These are phyloP conservation scores for Eupithecia subumbrata DNA, from an alignment of 2,888 invertebrate species.

Conservation along the genomic window DNA sequence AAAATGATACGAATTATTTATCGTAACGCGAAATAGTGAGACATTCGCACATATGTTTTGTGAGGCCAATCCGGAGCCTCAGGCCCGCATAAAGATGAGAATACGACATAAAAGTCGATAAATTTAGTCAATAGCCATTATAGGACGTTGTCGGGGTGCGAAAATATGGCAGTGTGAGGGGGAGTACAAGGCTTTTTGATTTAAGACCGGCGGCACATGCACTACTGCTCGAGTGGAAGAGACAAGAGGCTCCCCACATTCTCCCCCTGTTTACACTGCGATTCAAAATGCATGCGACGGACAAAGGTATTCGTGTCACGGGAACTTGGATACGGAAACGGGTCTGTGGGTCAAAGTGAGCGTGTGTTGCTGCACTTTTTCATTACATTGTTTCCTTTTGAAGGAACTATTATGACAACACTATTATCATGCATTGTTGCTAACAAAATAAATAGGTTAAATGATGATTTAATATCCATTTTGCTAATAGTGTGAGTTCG, in stretches of 20 bases:
- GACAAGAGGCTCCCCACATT: conserved; percentile 36
- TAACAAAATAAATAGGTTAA: neutral
- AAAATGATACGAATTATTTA: conserved; percentile 63
- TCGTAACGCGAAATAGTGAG: conserved; percentile 55
- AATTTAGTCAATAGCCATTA: conserved; percentile 83
- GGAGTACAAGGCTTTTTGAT: conserved; percentile 78
- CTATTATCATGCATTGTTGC: conserved; percentile 1
- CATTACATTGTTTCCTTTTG: conserved; percentile 15
- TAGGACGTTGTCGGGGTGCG: conserved; percentile 78
- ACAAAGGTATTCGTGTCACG: conserved; percentile 47
- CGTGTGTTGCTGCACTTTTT: conserved; percentile 23
- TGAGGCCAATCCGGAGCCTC: conserved; percentile 64
- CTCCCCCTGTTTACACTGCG: conserved; percentile 41
- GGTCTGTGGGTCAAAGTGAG: conserved; percentile 39
- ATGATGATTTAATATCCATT: neutral
- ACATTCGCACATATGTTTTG: conserved; percentile 62
- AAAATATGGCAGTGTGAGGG: conserved; percentile 79
- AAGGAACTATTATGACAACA: conserved; percentile 2
- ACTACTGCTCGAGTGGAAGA: conserved; percentile 44
- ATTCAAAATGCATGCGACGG: conserved; percentile 40
- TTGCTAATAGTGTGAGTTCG: neutral
- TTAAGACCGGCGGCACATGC: conserved; percentile 59
- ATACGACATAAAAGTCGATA: conserved; percentile 81
- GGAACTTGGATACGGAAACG: conserved; percentile 37
- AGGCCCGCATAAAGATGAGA: conserved; percentile 77